Evolutionary conservation across 2,888 invertebrate species (phyloP), one percentile per base, ranked within the genome.

Genomic region (Ptychoptera contaminata): DNA sequence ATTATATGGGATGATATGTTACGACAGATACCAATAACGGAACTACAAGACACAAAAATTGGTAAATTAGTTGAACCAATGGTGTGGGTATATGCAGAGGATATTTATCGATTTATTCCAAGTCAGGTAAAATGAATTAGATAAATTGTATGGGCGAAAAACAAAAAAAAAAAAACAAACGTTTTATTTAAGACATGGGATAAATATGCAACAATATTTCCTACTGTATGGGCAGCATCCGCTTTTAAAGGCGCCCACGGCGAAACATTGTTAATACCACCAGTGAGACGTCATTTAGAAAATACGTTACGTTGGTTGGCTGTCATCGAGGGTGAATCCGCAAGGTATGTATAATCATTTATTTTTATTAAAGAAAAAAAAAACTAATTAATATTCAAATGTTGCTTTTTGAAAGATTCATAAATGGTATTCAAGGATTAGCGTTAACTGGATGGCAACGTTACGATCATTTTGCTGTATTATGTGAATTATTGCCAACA

Each of bases 1-100:
- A 74, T 85, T 46, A 77, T 85, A 54, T 85, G 85, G 85, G 84
- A 85, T 55, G 85, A 85, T 58, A 84, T 85, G 82, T 60, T 85
- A 45, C 63, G 83, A 1, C 75, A 76, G 52, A 67, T 80, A 51
- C 68, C 74, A 2, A 61, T 73, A 39, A 70, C 72, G 48, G 69
- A 70, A 48, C 65, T 80, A 62, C 67, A 74, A 45, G 73, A 74
- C 48, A 72, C 72, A 29, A 72, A 73, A 37, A 67, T 84, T 12
- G 78, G 79, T 1, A 65, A 68, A 31, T 64, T 79, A 35, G 81
- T 84, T 0, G 82, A 84, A 55, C 81, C 82, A 1, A 82, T 84
- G 82, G 75, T 84, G 23, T 85, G 85, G 84, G 80, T 82, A 4
- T 85, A 85, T 56, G 77, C 78, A 9, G 78, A 76, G 55, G 79